A percentile compares a stretch with the other conserved stretches of the same genome.
phyloP scores from a whole-genome alignment of 2,888 invertebrate species.

The Dorcus hopei region DNA sequence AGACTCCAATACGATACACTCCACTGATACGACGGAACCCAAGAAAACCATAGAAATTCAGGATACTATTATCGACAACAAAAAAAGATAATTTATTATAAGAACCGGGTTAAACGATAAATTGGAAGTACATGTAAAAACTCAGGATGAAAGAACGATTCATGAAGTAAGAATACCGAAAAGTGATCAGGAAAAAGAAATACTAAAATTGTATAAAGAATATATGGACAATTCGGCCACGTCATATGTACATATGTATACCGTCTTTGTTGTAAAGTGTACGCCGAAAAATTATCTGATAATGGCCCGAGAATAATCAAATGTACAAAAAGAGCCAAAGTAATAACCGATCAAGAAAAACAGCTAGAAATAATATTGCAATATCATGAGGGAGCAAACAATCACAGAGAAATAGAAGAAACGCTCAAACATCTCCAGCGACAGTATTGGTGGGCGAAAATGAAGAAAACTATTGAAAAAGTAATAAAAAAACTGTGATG shows the following conservation, averaged over 20 bases:
- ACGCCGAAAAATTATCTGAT: not conserved
- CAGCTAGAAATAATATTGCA: not conserved
- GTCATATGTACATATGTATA: not conserved
- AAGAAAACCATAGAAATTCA: constrained; percentile 1
- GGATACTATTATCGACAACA: not conserved
- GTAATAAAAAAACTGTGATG: constrained; percentile 3
- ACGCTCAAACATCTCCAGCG: not conserved
- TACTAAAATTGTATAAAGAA: too few relatives aligned
- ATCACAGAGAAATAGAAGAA: not conserved
- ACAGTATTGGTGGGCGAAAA: not conserved
- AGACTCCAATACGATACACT: not conserved
- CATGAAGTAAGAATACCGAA: too few relatives aligned
- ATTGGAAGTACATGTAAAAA: too few relatives aligned
- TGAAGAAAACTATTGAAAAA: not conserved
- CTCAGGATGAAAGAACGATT: too few relatives aligned
- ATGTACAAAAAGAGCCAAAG: not conserved
- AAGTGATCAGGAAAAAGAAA: too few relatives aligned
- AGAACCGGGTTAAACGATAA: not conserved
- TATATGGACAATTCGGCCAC: not conserved
- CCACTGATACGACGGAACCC: not conserved
- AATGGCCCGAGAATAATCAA: too few relatives aligned
- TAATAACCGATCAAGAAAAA: not conserved
- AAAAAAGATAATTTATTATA: not conserved
- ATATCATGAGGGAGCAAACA: not conserved
- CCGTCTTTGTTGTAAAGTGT: not conserved